Evolutionary conservation across 2,888 invertebrate species (phyloP).

Genomic region (Julus scandinavius): DNA sequence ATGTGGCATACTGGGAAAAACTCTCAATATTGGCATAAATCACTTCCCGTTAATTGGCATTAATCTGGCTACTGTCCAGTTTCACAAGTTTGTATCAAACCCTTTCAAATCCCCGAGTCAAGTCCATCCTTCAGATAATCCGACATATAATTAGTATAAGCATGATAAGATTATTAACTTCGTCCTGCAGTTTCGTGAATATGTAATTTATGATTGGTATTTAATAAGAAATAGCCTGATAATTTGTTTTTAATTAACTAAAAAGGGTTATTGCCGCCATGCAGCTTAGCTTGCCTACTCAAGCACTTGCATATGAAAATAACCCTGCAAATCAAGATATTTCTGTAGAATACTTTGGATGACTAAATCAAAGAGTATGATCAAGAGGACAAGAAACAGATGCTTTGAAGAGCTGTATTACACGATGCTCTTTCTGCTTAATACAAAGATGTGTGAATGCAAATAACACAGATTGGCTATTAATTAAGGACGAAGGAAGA

Average conservation of each 20-base stretch:
- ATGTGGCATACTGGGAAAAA: background rate
- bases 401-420: background rate
- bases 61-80: too few species aligned
- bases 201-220: background rate
- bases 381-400: conserved; percentile 44
- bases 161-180: too few species aligned
- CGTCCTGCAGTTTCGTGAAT: background rate
- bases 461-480: conserved; percentile 43
- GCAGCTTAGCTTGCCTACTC: background rate
- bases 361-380: conserved; percentile 6
- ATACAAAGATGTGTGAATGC: background rate
- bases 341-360: background rate
- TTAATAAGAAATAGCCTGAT: background rate
- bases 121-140: too few species aligned
- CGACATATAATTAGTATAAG: too few species aligned
- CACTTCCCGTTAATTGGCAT: background rate
- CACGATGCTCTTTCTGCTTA: background rate
- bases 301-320: background rate
- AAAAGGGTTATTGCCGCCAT: background rate
- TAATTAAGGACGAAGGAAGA: background rate
- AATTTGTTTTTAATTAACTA: background rate
- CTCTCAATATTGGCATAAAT: background rate
- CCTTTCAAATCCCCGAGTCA: too few species aligned
- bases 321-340: background rate
- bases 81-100: too few species aligned